Conservation (phyloP, 1,140 invertebrate species). For the Limonius californicus region DNA sequence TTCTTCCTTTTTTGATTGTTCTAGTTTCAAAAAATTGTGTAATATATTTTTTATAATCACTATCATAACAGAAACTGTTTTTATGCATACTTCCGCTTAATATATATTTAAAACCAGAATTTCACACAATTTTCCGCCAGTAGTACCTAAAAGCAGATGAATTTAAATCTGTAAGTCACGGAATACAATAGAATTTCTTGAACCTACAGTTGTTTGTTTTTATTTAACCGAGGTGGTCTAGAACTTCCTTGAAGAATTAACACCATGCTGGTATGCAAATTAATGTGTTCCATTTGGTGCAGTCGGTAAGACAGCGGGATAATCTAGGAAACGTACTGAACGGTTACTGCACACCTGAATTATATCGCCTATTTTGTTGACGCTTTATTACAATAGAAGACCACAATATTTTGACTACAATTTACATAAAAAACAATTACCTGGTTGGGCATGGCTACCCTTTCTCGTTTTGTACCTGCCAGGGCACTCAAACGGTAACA, state of each 20-base stretch:
- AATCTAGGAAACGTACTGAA: background rate
- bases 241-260: background rate
- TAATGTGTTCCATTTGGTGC: background rate
- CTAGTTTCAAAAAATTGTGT: too few relatives aligned
- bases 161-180: too few relatives aligned
- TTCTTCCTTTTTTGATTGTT: too few relatives aligned
- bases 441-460: background rate
- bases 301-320: background rate
- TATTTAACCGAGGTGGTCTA: background rate
- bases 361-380: conserved; percentile 10
- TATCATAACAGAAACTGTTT: too few relatives aligned
- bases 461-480: background rate
- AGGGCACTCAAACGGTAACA: too few relatives aligned
- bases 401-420: background rate
- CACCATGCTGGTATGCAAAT: conserved; percentile 9
- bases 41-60: too few relatives aligned
- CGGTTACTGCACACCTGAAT: background rate
- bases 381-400: conserved; percentile 1
- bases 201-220: background rate
- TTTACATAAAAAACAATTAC: conserved; percentile 1
- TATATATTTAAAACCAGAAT: too few relatives aligned
- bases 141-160: too few relatives aligned
- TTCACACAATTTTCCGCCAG: too few relatives aligned
- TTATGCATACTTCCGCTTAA: too few relatives aligned
- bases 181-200: too few relatives aligned